Base-by-base conservation (phyloP, 92 coral and sea anemone species). In the Actinostola sp. region DNA sequence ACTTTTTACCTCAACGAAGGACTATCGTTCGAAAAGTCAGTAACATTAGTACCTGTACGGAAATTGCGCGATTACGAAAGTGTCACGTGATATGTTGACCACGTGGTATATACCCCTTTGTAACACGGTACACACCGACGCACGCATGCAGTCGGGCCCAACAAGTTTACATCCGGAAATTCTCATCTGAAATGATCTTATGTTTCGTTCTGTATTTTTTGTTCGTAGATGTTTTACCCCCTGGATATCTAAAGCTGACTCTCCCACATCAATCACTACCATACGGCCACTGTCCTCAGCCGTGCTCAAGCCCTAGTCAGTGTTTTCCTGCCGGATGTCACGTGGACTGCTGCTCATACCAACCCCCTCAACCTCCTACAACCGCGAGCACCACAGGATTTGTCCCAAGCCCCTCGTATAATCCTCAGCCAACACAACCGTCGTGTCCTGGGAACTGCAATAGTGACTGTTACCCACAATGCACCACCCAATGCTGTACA, bases 291-390 rank as follows among this genome's bases (percentile, higher is more conserved):
- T 90, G 96, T 26, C 89, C 96, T 29, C 96, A 83, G 57, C 96
- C 96, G 2, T 90, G 96, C 75, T 83, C 96, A 33, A 80, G 57
- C 42, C 96, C 96, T 44, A 62, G 60, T 21, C 53, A 61, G 38
- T 90, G 96, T 78, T 90, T 55, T 73, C 36, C 74, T 0, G 42
- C 67, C 3, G 96, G 96, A 21, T 90, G 96, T 51, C 46, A 64
- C 6, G 84, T 81, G 45, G 11, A 51, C 41, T 90, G 96, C 71
- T 90, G 96, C 34, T 77, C 93, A 15, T 85, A 74, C 63, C 76
- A 67, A 39, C 69, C 82, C 8, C 23, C 60, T 26, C 49, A 68
- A 21, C 39, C 73, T 11, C 32, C 61, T 19, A 8, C 61, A 16
- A 3, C 61, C 1, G 61, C 19, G 25, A 13, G 30, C 28, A 16